Percentiles rank a stretch among this genome's conserved stretches.
Evolutionary conservation across 2,113 vertebrate species (phyloP).

Genomic region (Phainopepla nitens): DNA sequence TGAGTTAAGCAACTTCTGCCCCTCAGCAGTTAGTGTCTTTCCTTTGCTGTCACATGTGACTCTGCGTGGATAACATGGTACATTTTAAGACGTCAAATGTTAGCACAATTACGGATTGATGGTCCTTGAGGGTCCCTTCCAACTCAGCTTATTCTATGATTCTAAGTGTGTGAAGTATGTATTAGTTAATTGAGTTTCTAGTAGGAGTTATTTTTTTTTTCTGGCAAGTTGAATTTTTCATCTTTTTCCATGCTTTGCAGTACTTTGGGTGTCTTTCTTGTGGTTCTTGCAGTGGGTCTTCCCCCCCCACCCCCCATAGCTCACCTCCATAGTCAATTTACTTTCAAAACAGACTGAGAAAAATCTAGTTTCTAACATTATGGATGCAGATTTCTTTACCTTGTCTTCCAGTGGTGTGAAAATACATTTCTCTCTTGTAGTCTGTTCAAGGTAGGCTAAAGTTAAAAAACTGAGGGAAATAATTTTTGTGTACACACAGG

Average conservation of each 20-base stretch:
- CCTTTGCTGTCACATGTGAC: not conserved
- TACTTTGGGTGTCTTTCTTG: not conserved
- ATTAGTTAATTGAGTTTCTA: not conserved
- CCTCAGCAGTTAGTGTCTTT: not conserved
- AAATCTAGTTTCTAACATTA: not conserved
- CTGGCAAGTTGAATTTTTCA: not conserved
- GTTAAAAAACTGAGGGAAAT: not conserved
- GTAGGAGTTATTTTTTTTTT: not conserved
- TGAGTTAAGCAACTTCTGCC: not conserved
- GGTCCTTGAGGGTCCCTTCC: not conserved
- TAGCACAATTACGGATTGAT: not conserved
- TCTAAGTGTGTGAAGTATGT: not conserved
- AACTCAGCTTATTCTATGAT: not conserved
- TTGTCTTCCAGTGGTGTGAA: not conserved
- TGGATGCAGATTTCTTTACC: not conserved
- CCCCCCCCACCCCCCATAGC: accelerated
- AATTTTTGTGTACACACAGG: not conserved
- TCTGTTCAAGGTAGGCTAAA: not conserved
- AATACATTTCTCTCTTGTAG: not conserved
- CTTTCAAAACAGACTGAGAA: not conserved
- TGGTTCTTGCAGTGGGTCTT: not conserved
- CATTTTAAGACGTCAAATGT: not conserved
- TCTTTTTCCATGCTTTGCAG: not conserved
- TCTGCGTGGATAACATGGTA: not conserved
- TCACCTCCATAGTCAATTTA: not conserved